Evolutionary conservation across 1,140 invertebrate genomes (phyloP).

Genomic region (Heliconius eleuchia): DNA sequence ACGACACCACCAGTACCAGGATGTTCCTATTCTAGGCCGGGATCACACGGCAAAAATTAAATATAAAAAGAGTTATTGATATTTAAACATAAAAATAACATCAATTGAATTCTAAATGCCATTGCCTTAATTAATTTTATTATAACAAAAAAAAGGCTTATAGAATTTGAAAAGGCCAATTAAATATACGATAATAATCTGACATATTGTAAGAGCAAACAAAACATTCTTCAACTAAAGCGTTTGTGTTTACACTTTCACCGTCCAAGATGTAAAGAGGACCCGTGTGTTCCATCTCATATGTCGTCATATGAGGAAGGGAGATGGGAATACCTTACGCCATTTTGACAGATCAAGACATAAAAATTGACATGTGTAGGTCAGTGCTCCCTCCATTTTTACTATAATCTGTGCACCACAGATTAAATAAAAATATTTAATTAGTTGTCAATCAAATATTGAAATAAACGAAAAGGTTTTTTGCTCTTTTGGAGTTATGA

Average conservation of each 20-base stretch:
- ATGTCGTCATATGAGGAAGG: background rate
- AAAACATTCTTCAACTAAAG: slow-evolving; percentile 53
- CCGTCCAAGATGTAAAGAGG: slow-evolving; percentile 36
- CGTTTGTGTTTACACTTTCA: slow-evolving; percentile 65
- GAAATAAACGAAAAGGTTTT: background rate
- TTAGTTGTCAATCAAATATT: slow-evolving; percentile 4
- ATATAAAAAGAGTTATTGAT: background rate
- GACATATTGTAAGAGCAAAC: slow-evolving; percentile 50
- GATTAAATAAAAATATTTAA: background rate
- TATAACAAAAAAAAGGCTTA: background rate
- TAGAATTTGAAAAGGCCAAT: slow-evolving; percentile 34
- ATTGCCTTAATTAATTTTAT: background rate
- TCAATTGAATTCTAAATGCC: background rate
- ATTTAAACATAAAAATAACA: background rate
- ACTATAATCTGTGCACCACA: background rate
- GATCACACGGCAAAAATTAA: too few species aligned
- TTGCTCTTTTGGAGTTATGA: background rate
- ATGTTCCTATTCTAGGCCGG: too few species aligned
- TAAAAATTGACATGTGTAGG: slow-evolving; percentile 4
- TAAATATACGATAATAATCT: slow-evolving; percentile 41
- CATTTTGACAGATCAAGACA: slow-evolving; percentile 18
- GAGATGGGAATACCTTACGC: slow-evolving; percentile 3
- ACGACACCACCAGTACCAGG: too few species aligned
- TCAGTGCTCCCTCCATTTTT: background rate
- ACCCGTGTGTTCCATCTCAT: slow-evolving; percentile 31